Evolutionary conservation across 2,797 vertebrate genomes (phyloP).

Genomic region (Halcyon badia): DNA sequence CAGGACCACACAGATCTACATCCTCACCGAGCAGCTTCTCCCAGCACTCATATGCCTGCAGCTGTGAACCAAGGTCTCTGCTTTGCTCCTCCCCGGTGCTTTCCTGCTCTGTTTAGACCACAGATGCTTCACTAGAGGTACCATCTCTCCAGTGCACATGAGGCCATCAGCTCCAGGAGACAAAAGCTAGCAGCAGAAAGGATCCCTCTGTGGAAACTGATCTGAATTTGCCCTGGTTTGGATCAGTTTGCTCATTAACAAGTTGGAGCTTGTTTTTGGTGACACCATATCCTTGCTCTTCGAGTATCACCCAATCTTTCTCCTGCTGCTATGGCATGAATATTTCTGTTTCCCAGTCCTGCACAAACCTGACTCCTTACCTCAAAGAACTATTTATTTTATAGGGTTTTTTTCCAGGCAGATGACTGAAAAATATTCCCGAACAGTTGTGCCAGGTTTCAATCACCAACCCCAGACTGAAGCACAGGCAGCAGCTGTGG

Average conservation of each 20-base stretch:
- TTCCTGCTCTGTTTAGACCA: background rate
- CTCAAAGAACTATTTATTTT: constrained; percentile 23
- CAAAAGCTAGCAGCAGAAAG: background rate
- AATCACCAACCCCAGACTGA: background rate
- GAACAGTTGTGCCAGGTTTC: background rate
- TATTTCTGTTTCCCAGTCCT: background rate
- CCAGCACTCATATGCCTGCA: background rate
- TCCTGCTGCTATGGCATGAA: background rate
- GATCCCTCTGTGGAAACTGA: background rate
- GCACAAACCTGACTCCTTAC: background rate
- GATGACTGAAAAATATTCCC: background rate
- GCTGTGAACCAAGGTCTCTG: background rate
- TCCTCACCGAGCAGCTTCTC: background rate
- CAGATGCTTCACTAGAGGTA: fast-evolving
- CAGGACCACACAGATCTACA: background rate
- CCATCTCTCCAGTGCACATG: fast-evolving
- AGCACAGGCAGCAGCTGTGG: background rate
- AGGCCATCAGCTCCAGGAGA: background rate
- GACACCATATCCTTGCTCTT: background rate
- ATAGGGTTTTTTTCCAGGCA: background rate
- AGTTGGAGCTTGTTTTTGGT: background rate
- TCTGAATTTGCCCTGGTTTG: background rate
- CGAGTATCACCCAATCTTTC: constrained; percentile 9
- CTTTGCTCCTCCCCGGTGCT: background rate
- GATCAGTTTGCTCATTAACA: background rate